Evolutionary conservation across 1,140 invertebrate genomes (phyloP).

Genomic region (Chrysopa pallens): DNA sequence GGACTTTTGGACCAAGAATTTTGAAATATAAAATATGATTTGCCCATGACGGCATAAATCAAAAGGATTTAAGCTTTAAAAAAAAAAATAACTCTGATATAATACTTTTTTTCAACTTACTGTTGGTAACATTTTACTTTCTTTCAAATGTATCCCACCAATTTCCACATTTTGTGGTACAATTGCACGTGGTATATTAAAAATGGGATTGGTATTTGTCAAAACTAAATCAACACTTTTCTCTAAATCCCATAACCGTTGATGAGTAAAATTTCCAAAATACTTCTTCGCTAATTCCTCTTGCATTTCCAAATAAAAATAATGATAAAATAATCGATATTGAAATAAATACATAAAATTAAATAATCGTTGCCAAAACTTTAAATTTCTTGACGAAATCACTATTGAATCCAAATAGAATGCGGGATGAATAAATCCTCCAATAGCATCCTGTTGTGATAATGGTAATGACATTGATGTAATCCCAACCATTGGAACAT

Average conservation of each 20-base stretch:
- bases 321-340: conserved; percentile 12
- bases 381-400: conserved; percentile 16
- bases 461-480: conserved; percentile 7
- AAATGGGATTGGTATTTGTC: conserved; percentile 25
- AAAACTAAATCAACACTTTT: conserved; percentile 32
- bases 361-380: conserved; percentile 20
- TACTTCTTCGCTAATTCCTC: conserved; percentile 18
- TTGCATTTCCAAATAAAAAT: conserved; percentile 8
- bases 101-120: no score
- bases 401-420: conserved; percentile 21
- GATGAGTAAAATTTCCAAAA: conserved; percentile 22
- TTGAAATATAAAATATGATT: no score
- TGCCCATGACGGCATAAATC: no score
- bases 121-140: conserved; percentile 19
- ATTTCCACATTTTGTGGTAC: conserved; percentile 26
- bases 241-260: conserved; percentile 22
- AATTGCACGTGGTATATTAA: conserved; percentile 23
- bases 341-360: conserved; percentile 10
- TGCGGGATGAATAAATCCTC: conserved; percentile 24
- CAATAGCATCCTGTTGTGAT: conserved; percentile 13
- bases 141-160: conserved; percentile 26
- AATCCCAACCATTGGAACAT: conserved; percentile 16
- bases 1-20: no score
- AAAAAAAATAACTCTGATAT: no score
- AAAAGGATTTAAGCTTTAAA: no score